These are phyloP conservation scores for Stegodyphus mimosarum DNA, from an alignment of 1,140 invertebrate genomes.

Conservation along the genomic window DNA sequence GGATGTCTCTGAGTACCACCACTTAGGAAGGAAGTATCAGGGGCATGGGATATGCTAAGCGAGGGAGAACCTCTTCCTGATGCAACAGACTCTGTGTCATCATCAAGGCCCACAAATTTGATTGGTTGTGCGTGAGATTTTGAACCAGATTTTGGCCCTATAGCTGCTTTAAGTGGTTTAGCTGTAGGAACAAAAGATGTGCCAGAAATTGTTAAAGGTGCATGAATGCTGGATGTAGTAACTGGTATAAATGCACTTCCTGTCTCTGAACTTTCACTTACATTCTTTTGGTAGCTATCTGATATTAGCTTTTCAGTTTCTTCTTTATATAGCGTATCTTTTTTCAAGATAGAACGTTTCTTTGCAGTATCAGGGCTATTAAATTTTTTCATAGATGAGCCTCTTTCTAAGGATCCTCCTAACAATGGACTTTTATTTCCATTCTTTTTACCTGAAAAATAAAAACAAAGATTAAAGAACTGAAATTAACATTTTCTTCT, in stretches of 20 bases:
- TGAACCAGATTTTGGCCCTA: conserved; percentile 63
- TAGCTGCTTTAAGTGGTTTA: conserved; percentile 42
- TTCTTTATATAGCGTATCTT: conserved; percentile 75
- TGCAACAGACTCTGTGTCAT: conserved; percentile 62
- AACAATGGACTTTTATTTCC: conserved; percentile 54
- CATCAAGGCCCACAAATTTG: conserved; percentile 68
- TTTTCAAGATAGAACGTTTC: conserved; percentile 81
- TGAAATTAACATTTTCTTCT: neutral
- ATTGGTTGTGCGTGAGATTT: conserved; percentile 67
- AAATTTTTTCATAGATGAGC: conserved; percentile 58
- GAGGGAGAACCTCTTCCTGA: conserved; percentile 52
- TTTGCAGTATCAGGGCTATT: conserved; percentile 71
- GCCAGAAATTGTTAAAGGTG: conserved; percentile 5
- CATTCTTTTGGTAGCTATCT: conserved; percentile 67
- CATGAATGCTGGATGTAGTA: conserved; percentile 25
- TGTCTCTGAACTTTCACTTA: conserved; percentile 25
- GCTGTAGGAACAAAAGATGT: conserved; percentile 10
- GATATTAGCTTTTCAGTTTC: conserved; percentile 83
- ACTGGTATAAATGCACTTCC: conserved; percentile 54
- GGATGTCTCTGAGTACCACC: conserved; percentile 21
- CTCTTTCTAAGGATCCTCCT: conserved; percentile 54
- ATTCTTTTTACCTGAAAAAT: conserved; percentile 39
- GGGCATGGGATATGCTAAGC: conserved; percentile 38
- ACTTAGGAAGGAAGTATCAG: conserved; percentile 20
- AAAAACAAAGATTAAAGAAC: neutral